phyloP scores from a whole-genome alignment of 1,140 invertebrate genomes.

The Drosophila athabasca region DNA sequence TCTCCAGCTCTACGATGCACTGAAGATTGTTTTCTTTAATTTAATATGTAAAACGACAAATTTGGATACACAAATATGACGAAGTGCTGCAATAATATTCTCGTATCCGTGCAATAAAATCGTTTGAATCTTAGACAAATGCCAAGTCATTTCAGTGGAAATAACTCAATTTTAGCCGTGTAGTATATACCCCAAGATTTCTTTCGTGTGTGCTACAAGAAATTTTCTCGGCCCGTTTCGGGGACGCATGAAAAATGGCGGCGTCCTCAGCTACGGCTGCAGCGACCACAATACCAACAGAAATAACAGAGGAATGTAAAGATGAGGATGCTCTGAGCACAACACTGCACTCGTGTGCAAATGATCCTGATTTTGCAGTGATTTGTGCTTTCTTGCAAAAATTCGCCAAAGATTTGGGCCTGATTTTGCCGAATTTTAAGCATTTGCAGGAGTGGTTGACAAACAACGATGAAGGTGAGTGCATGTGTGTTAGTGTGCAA shows the following conservation, averaged over 20 bases:
- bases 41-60: slow-evolving; percentile 28
- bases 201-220: slow-evolving; percentile 43
- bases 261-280: slow-evolving; percentile 63
- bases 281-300: slow-evolving; percentile 20
- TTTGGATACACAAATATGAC: slow-evolving; percentile 46
- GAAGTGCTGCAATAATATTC: slow-evolving; percentile 15
- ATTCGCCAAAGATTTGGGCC: slow-evolving; percentile 92
- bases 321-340: slow-evolving; percentile 72
- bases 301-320: slow-evolving; percentile 66
- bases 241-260: slow-evolving; percentile 80
- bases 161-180: slow-evolving; percentile 45
- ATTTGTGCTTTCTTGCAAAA: slow-evolving; percentile 96
- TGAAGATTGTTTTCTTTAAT: slow-evolving; percentile 28
- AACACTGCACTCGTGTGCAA: slow-evolving; percentile 88
- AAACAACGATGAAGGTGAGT: slow-evolving; percentile 92
- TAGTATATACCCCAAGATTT: slow-evolving; percentile 48
- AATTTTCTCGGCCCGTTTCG: slow-evolving; percentile 58
- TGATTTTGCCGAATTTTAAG: slow-evolving; percentile 90
- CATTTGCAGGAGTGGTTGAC: slow-evolving; percentile 95
- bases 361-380: slow-evolving; percentile 97
- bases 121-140: slow-evolving; percentile 48
- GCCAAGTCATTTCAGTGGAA: slow-evolving; percentile 38
- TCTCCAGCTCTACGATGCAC: no score
- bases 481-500: neutral
- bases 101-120: slow-evolving; percentile 10